Evolutionary conservation across 2,888 invertebrate species (phyloP), one percentile per base, ranked within the genome.

Genomic region (Celastrina argiolus): DNA sequence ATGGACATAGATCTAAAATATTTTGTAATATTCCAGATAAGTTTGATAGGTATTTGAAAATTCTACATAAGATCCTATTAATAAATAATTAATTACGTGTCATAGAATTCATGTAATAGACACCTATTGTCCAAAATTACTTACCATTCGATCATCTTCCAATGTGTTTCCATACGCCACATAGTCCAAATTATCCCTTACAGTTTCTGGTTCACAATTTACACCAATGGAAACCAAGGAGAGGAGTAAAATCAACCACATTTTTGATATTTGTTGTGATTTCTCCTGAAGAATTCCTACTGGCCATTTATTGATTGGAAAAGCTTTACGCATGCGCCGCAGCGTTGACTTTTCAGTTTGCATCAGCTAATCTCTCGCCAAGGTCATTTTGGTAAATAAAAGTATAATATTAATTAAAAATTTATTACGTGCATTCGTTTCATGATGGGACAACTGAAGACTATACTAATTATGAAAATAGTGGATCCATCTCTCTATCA

Each of bases 161-260:
- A 51, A 51, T 12, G 22, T 87, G 64, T 80, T 78, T 4, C 88
- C 88, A 74, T 88, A 90, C 0, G 74, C 82, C 88, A 71, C 88
- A 89, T 90, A 90, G 70, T 90, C 91, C 51, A 87, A 83, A 71
- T 88, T 90, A 41, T 89, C 91, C 65, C 91, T 75, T 36, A 91
- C 90, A 22, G 87, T 84, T 79, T 91, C 91, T 39, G 91, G 91
- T 74, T 91, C 91, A 75, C 89, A 84, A 67, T 79, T 72, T 8
- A 87, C 78, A 26, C 80, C 81, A 74, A 75, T 41, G 81, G 74
- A 66, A 75, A 75, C 67, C 77, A 76, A 67, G 45, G 81, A 67
- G 26, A 86, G 73, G 36, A 87, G 69, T 51, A 87, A 65, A 70
- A 77, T 73, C 68, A 77, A 74, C 75, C 84, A 77, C 88, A 88